phyloP scores from a whole-genome alignment of 1,140 invertebrate species.

The Spodoptera litura region DNA sequence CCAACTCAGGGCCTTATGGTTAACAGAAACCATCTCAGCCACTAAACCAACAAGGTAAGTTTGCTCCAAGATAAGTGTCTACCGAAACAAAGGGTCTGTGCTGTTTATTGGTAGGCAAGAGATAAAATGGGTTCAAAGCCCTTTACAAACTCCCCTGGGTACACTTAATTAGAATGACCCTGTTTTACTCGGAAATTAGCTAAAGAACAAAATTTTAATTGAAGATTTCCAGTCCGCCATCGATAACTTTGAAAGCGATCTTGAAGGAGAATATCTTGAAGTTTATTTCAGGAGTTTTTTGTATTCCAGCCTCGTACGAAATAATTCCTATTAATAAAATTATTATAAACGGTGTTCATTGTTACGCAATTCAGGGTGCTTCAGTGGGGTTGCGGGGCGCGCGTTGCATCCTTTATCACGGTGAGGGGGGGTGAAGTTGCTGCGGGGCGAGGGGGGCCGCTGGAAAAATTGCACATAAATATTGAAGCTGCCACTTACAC shows the following conservation, averaged over 20 bases:
- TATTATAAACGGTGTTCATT: constrained; percentile 68
- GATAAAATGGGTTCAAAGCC: constrained; percentile 27
- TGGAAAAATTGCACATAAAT: constrained; percentile 86
- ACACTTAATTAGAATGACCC: constrained; percentile 40
- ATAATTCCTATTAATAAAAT: constrained; percentile 53
- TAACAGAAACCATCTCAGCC: too few relatives aligned
- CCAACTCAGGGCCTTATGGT: too few relatives aligned
- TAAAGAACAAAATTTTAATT: constrained; percentile 31
- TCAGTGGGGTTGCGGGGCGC: constrained; percentile 56
- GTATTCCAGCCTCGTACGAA: constrained; percentile 42
- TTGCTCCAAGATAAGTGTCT: constrained; percentile 13
- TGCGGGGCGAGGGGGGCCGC: constrained; percentile 54
- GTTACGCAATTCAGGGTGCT: constrained; percentile 71
- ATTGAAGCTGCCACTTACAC: constrained; percentile 86
- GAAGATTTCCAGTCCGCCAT: neutral
- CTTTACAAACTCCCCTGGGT: constrained; percentile 24
- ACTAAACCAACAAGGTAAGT: neutral
- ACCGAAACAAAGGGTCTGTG: constrained; percentile 20
- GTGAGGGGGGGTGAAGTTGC: constrained; percentile 58
- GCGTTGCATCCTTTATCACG: constrained; percentile 81
- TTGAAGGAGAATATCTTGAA: neutral
- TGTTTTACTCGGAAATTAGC: constrained; percentile 38
- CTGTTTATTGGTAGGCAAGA: constrained; percentile 4
- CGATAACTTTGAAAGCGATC: constrained; percentile 13
- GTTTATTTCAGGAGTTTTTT: constrained; percentile 21